phyloP scores from a whole-genome alignment of 2,888 invertebrate species.

The Crossocerus cetratus region DNA sequence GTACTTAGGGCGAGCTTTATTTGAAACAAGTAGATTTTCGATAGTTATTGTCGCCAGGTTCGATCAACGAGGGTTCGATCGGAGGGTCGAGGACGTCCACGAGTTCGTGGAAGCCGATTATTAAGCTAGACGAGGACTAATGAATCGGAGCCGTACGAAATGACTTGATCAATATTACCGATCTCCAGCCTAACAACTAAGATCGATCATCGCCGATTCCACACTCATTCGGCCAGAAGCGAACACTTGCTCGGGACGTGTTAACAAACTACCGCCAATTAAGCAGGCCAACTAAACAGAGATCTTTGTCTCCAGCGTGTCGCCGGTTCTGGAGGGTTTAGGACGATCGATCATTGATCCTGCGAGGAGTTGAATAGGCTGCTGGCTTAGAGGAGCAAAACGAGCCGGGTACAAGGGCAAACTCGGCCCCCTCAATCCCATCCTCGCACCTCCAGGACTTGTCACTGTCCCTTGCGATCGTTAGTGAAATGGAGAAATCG shows the following conservation, averaged over 20 bases:
- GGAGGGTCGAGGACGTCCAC: not conserved
- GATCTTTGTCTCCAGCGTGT: not conserved
- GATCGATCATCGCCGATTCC: slow-evolving; percentile 25
- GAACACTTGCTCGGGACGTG: slow-evolving; percentile 31
- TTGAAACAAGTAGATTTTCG: no score
- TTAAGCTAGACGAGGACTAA: not conserved
- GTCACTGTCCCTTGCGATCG: no score
- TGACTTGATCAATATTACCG: not conserved
- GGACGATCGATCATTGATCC: not conserved
- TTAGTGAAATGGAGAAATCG: no score
- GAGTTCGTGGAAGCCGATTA: not conserved
- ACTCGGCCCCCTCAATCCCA: no score
- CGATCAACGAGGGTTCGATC: not conserved
- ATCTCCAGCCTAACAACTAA: not conserved
- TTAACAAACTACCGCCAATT: slow-evolving; percentile 44
- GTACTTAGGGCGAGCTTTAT: no score
- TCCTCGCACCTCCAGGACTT: no score
- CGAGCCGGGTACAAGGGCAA: not conserved
- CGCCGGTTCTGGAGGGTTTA: not conserved
- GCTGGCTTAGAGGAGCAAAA: not conserved
- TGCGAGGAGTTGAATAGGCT: not conserved
- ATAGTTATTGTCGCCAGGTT: not conserved
- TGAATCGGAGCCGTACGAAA: not conserved
- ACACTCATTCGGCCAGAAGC: slow-evolving; percentile 20
- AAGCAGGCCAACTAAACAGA: slow-evolving; percentile 9